A percentile compares a stretch with the other conserved stretches of the same genome.
These are phyloP conservation scores for Leptodactylus fallax DNA, from an alignment of 2,797 vertebrate genomes.

Conservation along the genomic window DNA sequence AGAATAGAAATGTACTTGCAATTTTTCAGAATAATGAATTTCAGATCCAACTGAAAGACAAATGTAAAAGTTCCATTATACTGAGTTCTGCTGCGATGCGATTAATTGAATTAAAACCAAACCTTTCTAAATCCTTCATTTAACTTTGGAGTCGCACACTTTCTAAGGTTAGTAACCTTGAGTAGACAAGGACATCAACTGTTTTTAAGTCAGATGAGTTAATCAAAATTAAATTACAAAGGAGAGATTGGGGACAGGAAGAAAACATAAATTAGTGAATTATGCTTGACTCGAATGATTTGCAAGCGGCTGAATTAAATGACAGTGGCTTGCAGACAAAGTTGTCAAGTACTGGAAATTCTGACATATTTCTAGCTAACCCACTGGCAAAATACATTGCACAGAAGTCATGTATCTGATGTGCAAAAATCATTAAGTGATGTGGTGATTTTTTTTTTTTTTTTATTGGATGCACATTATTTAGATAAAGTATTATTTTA, in stretches of 20 bases:
- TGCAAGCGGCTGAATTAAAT: conserved; percentile 55
- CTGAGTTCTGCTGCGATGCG: neutral
- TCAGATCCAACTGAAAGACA: neutral
- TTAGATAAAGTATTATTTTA: too few relatives aligned
- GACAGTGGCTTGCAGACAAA: conserved; percentile 59
- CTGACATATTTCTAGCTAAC: conserved; percentile 48
- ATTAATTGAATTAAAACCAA: conserved; percentile 44
- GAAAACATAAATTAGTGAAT: conserved; percentile 62
- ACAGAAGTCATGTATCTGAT: conserved; percentile 36
- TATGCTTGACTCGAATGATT: conserved; percentile 56
- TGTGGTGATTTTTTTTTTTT: too few relatives aligned
- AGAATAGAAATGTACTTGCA: too few relatives aligned
- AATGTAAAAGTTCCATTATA: neutral
- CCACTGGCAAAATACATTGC: conserved; percentile 43
- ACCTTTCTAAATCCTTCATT: conserved; percentile 49
- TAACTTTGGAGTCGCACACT: conserved; percentile 46
- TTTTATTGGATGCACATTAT: too few relatives aligned
- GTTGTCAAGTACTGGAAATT: conserved; percentile 44
- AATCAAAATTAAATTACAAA: conserved; percentile 62
- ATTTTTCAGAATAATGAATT: neutral
- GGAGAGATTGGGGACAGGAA: conserved; percentile 60
- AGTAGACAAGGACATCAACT: conserved; percentile 53
- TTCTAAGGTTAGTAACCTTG: conserved; percentile 53
- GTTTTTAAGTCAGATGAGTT: conserved; percentile 46
- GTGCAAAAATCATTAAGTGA: neutral